Conservation (phyloP, 2,888 invertebrate genomes). For the Drosophila neutralis region DNA sequence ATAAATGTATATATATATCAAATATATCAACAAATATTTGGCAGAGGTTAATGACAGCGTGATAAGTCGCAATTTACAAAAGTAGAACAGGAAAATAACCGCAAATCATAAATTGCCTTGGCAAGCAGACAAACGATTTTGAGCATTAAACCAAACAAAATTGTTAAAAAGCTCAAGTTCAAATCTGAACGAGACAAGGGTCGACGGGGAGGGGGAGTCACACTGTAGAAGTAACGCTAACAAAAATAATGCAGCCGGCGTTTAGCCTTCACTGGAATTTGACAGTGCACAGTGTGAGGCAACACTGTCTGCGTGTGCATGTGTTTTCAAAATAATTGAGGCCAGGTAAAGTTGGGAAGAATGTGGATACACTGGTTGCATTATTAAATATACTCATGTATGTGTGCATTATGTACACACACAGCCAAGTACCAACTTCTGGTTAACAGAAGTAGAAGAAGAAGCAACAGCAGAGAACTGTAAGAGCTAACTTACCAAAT, state of each 20-base stretch:
- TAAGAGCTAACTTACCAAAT: constrained; percentile 88
- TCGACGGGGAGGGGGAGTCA: background rate
- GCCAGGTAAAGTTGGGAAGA: constrained; percentile 1
- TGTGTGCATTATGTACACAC: background rate
- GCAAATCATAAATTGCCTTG: constrained; percentile 33
- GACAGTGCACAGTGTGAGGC: constrained; percentile 16
- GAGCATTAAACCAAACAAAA: constrained; percentile 4
- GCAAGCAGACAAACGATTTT: constrained; percentile 23
- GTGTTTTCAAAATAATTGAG: constrained; percentile 6
- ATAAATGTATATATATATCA: constrained; percentile 4
- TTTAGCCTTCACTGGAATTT: constrained; percentile 47
- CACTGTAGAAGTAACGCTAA: constrained; percentile 16
- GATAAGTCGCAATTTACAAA: constrained; percentile 34
- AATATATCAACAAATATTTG: constrained; percentile 8
- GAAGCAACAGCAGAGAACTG: background rate
- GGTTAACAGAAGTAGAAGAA: background rate
- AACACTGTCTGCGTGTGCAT: background rate
- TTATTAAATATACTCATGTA: background rate
- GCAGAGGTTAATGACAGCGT: constrained; percentile 52
- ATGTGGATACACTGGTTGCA: constrained; percentile 19
- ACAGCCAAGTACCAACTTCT: background rate
- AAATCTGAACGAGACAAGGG: background rate
- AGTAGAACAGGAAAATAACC: constrained; percentile 37
- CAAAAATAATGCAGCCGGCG: constrained; percentile 51
- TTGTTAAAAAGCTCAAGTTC: constrained; percentile 1